These are phyloP conservation scores for Amiota mariae DNA, from an alignment of 2,888 invertebrate species.

Conservation along the genomic window DNA sequence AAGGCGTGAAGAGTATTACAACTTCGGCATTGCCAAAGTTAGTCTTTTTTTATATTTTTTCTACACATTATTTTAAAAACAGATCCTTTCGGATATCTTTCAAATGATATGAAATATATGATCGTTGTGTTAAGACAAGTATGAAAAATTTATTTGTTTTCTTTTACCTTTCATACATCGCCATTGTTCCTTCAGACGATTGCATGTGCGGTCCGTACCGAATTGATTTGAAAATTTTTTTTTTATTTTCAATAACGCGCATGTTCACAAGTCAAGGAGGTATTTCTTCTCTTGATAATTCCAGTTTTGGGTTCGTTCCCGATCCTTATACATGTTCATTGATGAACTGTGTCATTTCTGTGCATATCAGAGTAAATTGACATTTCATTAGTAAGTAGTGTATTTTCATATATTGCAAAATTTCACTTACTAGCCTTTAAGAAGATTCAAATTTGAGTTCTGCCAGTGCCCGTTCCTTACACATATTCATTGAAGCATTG, in stretches of 20 bases:
- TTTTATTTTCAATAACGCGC: conserved; percentile 75
- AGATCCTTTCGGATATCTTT: no score
- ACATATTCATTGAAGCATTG: conserved; percentile 73
- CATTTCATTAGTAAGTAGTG: no score
- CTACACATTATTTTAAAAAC: no score
- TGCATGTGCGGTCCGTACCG: conserved; percentile 75
- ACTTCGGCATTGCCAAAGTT: no score
- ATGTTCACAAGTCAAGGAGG: conserved; percentile 75
- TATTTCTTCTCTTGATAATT: conserved; percentile 75
- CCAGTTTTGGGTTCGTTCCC: conserved; percentile 76
- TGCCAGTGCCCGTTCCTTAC: conserved; percentile 75
- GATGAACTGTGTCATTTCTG: conserved; percentile 72
- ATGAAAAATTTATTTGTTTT: no score
- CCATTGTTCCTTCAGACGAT: conserved; percentile 76
- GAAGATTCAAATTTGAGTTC: conserved; percentile 68
- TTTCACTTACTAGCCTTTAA: conserved; percentile 71
- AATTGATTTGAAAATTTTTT: conserved; percentile 74
- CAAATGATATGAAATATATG: no score
- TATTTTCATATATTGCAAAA: no score
- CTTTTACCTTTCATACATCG: conserved; percentile 75
- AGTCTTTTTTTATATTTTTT: no score
- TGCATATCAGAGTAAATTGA: no score
- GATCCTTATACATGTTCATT: conserved; percentile 75
- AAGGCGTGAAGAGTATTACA: no score
- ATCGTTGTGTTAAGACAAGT: no score